Evolutionary conservation across 1,140 invertebrate species (phyloP).

Genomic region (Phymorhynchus buccinoides): DNA sequence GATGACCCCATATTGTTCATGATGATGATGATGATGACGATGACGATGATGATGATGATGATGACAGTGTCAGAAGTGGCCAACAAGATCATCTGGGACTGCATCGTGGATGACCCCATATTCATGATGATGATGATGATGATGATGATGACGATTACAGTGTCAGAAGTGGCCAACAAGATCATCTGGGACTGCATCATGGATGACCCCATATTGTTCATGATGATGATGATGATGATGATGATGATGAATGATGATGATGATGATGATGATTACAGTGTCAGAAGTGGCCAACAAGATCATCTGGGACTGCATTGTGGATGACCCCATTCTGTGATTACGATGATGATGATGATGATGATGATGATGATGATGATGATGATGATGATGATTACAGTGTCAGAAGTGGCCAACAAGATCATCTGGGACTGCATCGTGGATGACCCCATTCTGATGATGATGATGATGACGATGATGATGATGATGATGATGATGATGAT

Average conservation of each 20-base stretch:
- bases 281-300: conserved; percentile 79
- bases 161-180: no score
- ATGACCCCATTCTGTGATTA: no score
- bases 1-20: no score
- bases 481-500: not conserved
- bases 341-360: conserved; percentile 16
- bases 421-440: no score
- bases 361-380: conserved; percentile 17
- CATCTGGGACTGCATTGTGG: conserved; percentile 97
- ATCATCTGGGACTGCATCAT: no score
- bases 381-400: not conserved
- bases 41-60: not conserved
- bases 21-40: not conserved
- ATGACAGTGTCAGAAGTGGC: conserved; percentile 78
- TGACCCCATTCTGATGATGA: no score
- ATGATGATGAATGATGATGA: not conserved
- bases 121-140: conserved; percentile 17
- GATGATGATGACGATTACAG: not conserved
- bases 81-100: conserved; percentile 91
- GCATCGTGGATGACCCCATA: conserved; percentile 98
- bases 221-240: no score
- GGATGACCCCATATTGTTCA: no score
- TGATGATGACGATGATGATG: conserved; percentile 13
- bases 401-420: no score
- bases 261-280: conserved; percentile 74